Base-by-base conservation (phyloP, 2,888 invertebrate genomes). In the Epistrophe grossulariae region DNA sequence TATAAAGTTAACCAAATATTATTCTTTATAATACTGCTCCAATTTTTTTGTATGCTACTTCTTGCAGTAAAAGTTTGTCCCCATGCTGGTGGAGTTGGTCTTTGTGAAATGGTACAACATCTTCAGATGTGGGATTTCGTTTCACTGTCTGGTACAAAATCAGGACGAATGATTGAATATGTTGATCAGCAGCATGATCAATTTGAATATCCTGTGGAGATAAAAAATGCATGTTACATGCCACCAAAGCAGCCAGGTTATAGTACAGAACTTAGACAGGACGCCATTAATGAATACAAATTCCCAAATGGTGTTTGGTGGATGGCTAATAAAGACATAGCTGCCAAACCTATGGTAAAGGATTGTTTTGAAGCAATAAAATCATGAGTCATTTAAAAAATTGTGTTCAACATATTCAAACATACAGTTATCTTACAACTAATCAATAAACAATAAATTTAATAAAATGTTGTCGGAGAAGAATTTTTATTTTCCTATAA, bases 41-140 rank as follows among this genome's bases (percentile, higher is more conserved):
- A 24, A 24, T 24, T 71, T 45, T 13, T n/a, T 60, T 40, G 50
- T 68, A 73, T 92, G 45, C 43, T 15, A 15, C 1, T 24, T 17
- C 8, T 70, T 93, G 28, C 92, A 98, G 98, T 98, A 17, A 97
- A 97, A 90, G 97, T 98, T 2, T 98, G 98, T 91, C 98, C 98
- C 0, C 98, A 98, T 93, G 98, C 98, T 81, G 98, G 98, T n/a
- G 98, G 98, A 9, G 96, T 98, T 11, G 98, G 98, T 4, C 94
- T 98, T 4, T 98, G 98, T 91, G 98, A 98, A 94, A 96, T 98
- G 96, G 97, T 98, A 2, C 98, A 98, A 90, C 98, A 98, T 93
- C 93, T 98, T 59, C 97, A 98, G 92, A 95, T 96, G 93, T 98
- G 97, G 96, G 98, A 98, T 93, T 98, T 94, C 93, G 94, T 96